Base-by-base conservation (phyloP, 2,113 vertebrate genomes). In the Psephotus haematonotus region DNA sequence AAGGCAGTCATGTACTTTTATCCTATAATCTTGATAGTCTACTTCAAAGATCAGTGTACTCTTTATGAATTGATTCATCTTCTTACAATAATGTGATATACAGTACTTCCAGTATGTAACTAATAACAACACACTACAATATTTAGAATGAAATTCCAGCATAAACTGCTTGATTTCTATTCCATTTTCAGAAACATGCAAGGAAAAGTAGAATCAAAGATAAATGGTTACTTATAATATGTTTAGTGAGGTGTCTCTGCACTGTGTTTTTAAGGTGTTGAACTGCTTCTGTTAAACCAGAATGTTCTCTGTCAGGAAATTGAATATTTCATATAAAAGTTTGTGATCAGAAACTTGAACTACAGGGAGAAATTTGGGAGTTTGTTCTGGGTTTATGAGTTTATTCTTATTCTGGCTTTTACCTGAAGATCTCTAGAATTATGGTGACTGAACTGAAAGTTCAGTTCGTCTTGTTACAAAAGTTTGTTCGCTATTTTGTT, bases 221-320 rank as follows among this genome's bases (percentile, higher is more conserved):
- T 35, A 86, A 83, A 49, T 11, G 2, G 9, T 78, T 92, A 46
- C 22, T 60, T 79, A 53, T 13, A 86, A 59, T 52, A 57, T 53
- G 67, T 93, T 75, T 86, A 31, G 14, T 64, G 69, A 55, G 28
- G 6, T 65, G 72, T 83, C 17, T 92, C 29, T 82, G 44, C 43
- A 63, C 77, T 96, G 6, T 70, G 6, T 82, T 95, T 96, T 95
- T 46, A 79, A 90, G n/a, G 43, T 79, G n/a, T 93, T 78, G 76
- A 50, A 44, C 47, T 74, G 24, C 46, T 65, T 95, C 52, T 74
- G 13, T 91, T 85, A 87, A 87, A 68, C 17, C 46, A 85, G 24
- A 80, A 37, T 78, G 22, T 55, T 77, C 7, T 53, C 13, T 95
- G 9, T 71, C 52, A 80, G 60, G 63, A 74, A 91, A 24, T 4